These are phyloP conservation scores for Phortica magna DNA, from an alignment of 2,888 invertebrate genomes.

Conservation along the genomic window DNA sequence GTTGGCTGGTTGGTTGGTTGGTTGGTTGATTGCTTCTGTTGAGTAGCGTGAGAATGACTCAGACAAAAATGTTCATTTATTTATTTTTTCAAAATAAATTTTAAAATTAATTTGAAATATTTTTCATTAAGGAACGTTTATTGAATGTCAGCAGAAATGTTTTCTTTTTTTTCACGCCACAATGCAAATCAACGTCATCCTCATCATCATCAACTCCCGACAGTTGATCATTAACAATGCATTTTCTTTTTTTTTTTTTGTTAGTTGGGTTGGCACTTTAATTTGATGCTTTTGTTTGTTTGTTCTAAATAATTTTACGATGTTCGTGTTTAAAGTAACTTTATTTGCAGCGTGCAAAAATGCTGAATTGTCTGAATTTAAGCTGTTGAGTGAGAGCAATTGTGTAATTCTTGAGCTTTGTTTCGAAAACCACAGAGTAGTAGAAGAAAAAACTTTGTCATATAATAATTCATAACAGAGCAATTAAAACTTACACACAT, in stretches of 20 bases:
- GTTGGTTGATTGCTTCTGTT: background rate
- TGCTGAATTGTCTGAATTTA: background rate
- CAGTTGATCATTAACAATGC: background rate
- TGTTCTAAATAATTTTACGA: conserved; percentile 13
- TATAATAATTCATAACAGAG: background rate
- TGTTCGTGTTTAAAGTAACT: background rate
- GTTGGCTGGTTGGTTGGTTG: background rate
- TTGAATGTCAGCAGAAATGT: background rate
- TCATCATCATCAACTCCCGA: background rate
- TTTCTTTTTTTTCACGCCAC: background rate
- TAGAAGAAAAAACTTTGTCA: background rate
- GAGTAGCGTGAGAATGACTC: conserved; percentile 19
- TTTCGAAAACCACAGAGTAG: no score
- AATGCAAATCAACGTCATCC: background rate
- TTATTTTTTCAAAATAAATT: background rate
- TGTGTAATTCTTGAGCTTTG: no score
- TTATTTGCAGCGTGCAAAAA: background rate
- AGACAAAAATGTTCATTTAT: background rate
- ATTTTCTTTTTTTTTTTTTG: no score
- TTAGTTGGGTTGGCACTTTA: background rate
- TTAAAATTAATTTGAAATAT: background rate
- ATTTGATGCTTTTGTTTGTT: conserved; percentile 17
- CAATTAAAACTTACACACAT: background rate
- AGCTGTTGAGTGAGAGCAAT: background rate
- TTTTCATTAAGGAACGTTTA: background rate